Evolutionary conservation across 2,888 invertebrate genomes (phyloP), one percentile per base, ranked within the genome.

Genomic region (Amiota minor): DNA sequence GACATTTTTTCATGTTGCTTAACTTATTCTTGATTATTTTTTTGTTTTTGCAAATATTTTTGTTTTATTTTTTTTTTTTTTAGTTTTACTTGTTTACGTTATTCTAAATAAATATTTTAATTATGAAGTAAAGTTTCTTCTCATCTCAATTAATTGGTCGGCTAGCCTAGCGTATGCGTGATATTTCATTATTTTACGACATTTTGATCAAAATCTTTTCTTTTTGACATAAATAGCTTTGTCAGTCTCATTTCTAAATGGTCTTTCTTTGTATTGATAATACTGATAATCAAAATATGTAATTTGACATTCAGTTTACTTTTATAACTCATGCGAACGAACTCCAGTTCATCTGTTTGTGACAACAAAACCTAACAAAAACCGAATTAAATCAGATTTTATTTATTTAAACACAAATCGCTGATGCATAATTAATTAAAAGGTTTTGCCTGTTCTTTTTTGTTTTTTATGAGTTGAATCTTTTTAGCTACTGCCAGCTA

Each of bases 381-480:
- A 75, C 76, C 14, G 75, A 81, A 84, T 79, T 79, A 78, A 78
- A 72, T 74, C 79, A 75, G 72, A 78, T 77, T 76, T 76, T 75
- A 74, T 87, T 84, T 80, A 80, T 81, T 86, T 84, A 78, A 84
- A 78, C 79, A 78, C 86, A 87, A 59, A 80, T 87, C 84, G 79
- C 85, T 86, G 86, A 86, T 87, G 87, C 88, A 87, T 88, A 86
- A 84, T 85, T 87, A 85, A 85, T 86, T 80, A 80, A 86, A 79
- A 74, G 79, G 77, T 78, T 79, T 78, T 76, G 74, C 35, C 35
- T 73, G 73, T 73, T 20, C 10, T 20, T 59, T 18, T 4, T 35
- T 20, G 59, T 20, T 59, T 18, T 35, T 35, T 35, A 0, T 16
- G 59, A 20, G 18, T 59, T 77, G 56, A 9, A 20, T 71, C 71